A percentile compares a stretch with the other conserved stretches of the same genome.
phyloP scores from a whole-genome alignment of 2,113 vertebrate species.

The Chaenogobius annularis region DNA sequence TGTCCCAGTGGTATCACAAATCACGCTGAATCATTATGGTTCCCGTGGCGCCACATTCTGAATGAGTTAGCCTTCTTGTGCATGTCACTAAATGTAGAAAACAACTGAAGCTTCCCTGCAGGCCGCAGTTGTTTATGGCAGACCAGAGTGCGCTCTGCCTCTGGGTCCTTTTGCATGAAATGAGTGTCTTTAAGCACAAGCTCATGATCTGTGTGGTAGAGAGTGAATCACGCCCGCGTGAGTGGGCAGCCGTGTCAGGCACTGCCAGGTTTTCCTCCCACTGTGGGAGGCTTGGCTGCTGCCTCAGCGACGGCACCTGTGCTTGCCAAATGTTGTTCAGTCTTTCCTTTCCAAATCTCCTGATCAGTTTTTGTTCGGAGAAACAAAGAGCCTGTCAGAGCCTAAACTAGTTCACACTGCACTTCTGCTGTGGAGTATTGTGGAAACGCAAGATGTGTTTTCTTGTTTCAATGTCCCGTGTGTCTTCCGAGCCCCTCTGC shows the following conservation, averaged over 20 bases:
- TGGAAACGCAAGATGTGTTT: slow-evolving; percentile 34
- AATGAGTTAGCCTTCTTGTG: slow-evolving; percentile 41
- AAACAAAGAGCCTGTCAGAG: slow-evolving; percentile 33
- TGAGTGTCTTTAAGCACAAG: slow-evolving; percentile 74
- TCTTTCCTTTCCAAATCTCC: slow-evolving; percentile 77
- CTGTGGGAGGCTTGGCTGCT: slow-evolving; percentile 57
- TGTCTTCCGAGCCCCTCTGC: slow-evolving; percentile 25
- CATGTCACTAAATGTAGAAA: slow-evolving; percentile 70
- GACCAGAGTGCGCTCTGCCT: slow-evolving; percentile 76
- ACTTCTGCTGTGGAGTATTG: slow-evolving; percentile 15
- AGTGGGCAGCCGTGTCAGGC: slow-evolving; percentile 57
- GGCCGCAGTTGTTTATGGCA: slow-evolving; percentile 45
- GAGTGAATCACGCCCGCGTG: slow-evolving; percentile 58
- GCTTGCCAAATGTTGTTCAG: slow-evolving; percentile 78
- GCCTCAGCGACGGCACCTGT: slow-evolving; percentile 54
- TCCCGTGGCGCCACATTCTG: slow-evolving; percentile 18
- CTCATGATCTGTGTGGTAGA: slow-evolving; percentile 51
- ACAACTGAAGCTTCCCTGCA: slow-evolving; percentile 9
- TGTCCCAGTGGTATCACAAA: slow-evolving; percentile 16
- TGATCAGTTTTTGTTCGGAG: slow-evolving; percentile 43
- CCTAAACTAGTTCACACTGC: slow-evolving; percentile 23
- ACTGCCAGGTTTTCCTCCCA: slow-evolving; percentile 57
- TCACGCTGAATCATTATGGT: background rate
- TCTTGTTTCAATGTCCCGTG: slow-evolving; percentile 19
- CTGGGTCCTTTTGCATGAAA: slow-evolving; percentile 81